Base-by-base conservation (phyloP, 2,888 invertebrate genomes). In the Osmoderma eremita region DNA sequence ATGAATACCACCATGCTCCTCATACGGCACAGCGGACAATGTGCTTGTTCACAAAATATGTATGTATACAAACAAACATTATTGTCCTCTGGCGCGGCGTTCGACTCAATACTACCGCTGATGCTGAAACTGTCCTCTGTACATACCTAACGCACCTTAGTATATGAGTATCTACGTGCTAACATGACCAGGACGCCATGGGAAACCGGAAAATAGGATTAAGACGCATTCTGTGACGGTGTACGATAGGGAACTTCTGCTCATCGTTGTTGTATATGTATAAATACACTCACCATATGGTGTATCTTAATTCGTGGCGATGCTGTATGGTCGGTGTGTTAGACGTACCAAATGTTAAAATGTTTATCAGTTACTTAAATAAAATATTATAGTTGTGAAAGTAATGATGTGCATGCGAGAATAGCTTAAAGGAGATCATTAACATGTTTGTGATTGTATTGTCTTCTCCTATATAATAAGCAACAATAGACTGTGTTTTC, bases 11-110 rank as follows among this genome's bases (percentile, higher is more conserved):
- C 58, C 18, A 61, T 36, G 58, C 58, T 61, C 30, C 45, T 61
- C 45, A 51, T 10, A 30, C 30, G 10, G n/a, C n/a, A 30, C 22
- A 51, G 30, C 51, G 63, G 42, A 51, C 63, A 51, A 63, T 53
- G 22, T 72, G 74, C 75, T 73, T 75, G 71, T 70, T 30, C 10
- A 6, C 30, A 30, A 30, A 30, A 30, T 73, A 68, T 36, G 20
- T 41, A 61, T 30, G 45, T 45, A 61, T 61, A 61, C 58, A 61
- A 61, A 61, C 45, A 61, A 61, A 30, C 45, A 45, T 61, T 45
- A 61, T 45, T 61, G 45, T 17, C 58, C 58, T 24, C 17, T 51
- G 50, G 17, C 24, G 20, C 15, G 24, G 4, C 5, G 38, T 30
- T 20, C 17, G 30, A n/a, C 24, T 24, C 17, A 45, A 10, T n/a